These are phyloP conservation scores for Crotalus horridus DNA, from an alignment of 2,113 vertebrate genomes.

Conservation along the genomic window DNA sequence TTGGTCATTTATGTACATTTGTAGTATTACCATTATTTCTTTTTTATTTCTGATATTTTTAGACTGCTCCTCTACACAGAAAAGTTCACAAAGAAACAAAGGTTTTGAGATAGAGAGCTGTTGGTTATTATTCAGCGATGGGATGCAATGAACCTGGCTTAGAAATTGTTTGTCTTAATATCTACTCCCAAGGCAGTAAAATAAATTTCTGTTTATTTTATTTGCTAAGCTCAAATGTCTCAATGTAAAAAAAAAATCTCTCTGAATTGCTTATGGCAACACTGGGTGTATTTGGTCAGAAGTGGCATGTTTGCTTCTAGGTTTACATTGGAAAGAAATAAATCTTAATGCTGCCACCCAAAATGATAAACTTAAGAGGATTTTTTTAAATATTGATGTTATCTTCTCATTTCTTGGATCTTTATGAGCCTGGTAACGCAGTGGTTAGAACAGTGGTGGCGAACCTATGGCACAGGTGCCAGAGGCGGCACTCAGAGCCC, in stretches of 20 bases:
- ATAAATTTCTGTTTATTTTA: conserved; percentile 15
- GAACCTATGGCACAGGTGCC: too few species aligned
- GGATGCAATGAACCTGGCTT: neutral
- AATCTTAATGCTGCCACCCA: neutral
- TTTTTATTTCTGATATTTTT: neutral
- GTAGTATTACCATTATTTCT: neutral
- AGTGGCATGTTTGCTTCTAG: neutral
- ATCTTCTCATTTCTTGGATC: neutral
- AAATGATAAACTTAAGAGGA: neutral
- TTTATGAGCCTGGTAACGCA: neutral
- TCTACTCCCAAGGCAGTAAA: neutral
- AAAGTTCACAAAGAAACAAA: neutral
- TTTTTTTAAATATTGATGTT: neutral
- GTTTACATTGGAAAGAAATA: neutral
- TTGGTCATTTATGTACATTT: neutral
- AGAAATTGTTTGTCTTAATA: neutral
- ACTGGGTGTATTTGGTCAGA: neutral
- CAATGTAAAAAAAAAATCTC: conserved; percentile 9
- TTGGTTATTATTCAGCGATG: neutral
- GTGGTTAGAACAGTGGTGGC: neutral
- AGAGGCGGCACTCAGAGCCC: too few species aligned
- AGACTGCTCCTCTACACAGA: neutral
- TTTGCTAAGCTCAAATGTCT: neutral
- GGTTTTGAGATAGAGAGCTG: neutral
- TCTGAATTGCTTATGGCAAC: conserved; percentile 32